These are phyloP conservation scores for Thalpophila matura DNA, from an alignment of 2,888 invertebrate species.

Conservation along the genomic window DNA sequence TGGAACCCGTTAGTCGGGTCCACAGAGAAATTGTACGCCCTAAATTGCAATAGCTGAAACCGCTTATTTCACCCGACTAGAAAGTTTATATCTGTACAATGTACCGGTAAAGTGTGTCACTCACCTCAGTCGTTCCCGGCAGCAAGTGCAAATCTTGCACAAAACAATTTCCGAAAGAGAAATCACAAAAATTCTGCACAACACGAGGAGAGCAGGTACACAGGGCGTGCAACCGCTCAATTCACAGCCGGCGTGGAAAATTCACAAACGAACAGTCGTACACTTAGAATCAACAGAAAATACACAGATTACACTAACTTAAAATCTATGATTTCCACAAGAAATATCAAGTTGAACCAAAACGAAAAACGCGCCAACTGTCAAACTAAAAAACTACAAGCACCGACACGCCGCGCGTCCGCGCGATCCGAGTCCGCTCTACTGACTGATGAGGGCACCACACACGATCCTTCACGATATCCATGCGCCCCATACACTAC, in stretches of 20 bases:
- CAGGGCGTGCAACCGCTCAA: slow-evolving; percentile 86
- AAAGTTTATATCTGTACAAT: slow-evolving; percentile 51
- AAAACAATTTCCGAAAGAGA: slow-evolving; percentile 81
- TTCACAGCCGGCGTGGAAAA: slow-evolving; percentile 86
- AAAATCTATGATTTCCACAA: slow-evolving; percentile 89
- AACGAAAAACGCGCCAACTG: slow-evolving; percentile 90
- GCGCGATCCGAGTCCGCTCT: slow-evolving; percentile 89
- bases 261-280: slow-evolving; percentile 87
- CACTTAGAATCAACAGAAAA: slow-evolving; percentile 86
- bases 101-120: slow-evolving; percentile 63
- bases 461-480: slow-evolving; percentile 66
- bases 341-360: slow-evolving; percentile 81
- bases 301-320: slow-evolving; percentile 89
- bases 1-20: slow-evolving; percentile 80
- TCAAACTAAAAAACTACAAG: slow-evolving; percentile 91
- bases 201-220: slow-evolving; percentile 81
- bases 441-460: slow-evolving; percentile 82
- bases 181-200: slow-evolving; percentile 87
- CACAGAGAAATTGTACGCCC: slow-evolving; percentile 77
- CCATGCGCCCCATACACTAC: slow-evolving; percentile 74
- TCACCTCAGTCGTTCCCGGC: slow-evolving; percentile 82
- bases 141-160: slow-evolving; percentile 74
- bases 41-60: slow-evolving; percentile 68
- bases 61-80: slow-evolving; percentile 44
- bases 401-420: slow-evolving; percentile 88